Percentiles rank a stretch among this genome's conserved stretches.
phyloP scores from a whole-genome alignment of 1,140 invertebrate species.

The Drosophila setifemur region DNA sequence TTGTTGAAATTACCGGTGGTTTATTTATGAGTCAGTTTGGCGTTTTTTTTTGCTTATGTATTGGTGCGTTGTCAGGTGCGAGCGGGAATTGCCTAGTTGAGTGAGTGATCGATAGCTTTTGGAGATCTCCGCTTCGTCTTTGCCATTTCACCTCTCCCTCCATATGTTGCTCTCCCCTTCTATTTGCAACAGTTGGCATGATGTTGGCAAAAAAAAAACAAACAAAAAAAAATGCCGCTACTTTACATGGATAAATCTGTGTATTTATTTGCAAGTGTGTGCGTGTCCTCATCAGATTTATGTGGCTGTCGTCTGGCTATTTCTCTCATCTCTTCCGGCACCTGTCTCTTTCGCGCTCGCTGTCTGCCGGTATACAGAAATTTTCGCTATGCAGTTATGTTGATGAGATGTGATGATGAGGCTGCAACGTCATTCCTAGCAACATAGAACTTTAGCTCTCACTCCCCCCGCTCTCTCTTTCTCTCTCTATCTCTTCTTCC shows the following conservation, averaged over 20 bases:
- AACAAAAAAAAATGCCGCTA: constrained; percentile 22
- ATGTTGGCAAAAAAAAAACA: neutral
- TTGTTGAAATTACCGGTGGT: constrained; percentile 50
- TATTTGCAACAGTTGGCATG: constrained; percentile 38
- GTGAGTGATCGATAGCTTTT: constrained; percentile 29
- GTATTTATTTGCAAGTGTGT: neutral
- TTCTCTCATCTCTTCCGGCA: constrained; percentile 20
- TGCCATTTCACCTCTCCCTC: neutral
- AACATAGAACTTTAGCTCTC: constrained; percentile 28
- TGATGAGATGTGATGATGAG: constrained; percentile 32
- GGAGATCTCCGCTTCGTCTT: constrained; percentile 10
- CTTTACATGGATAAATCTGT: constrained; percentile 26
- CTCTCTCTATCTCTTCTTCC: neutral
- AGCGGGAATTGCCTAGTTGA: constrained; percentile 8
- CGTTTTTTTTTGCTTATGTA: neutral
- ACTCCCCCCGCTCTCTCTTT: neutral
- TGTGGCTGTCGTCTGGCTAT: constrained; percentile 52
- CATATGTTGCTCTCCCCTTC: neutral
- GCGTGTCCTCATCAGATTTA: constrained; percentile 5
- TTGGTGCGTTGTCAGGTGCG: constrained; percentile 19
- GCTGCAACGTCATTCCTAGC: constrained; percentile 52
- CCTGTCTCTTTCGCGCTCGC: neutral
- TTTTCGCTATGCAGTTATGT: constrained; percentile 34
- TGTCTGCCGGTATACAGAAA: constrained; percentile 44
- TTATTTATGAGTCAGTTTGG: constrained; percentile 41